These are phyloP conservation scores for Centropristis striata DNA, from an alignment of 2,113 vertebrate species.

Conservation along the genomic window DNA sequence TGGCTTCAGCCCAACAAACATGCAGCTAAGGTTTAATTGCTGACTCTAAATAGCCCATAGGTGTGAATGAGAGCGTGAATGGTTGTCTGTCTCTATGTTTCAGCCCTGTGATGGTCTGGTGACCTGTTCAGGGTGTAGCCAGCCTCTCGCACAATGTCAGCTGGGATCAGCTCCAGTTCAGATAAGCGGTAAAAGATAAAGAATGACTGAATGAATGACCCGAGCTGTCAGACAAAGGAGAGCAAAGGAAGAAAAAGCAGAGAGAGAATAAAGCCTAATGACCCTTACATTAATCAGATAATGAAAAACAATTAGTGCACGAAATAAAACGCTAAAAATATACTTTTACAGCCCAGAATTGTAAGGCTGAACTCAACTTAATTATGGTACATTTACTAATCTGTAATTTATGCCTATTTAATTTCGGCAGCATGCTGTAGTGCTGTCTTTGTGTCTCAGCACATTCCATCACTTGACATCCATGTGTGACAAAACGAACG, in stretches of 20 bases:
- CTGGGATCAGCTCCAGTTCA: no score
- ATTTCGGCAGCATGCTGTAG: background rate
- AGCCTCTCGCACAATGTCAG: no score
- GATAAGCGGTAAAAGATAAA: no score
- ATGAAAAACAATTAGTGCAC: background rate
- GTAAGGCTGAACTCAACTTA: background rate
- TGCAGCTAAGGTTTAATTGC: no score
- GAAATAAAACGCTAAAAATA: background rate
- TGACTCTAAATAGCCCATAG: no score
- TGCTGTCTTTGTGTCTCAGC: background rate
- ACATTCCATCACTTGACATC: background rate
- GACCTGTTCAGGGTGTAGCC: no score
- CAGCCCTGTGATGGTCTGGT: no score
- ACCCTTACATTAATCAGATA: background rate
- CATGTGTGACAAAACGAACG: conserved; percentile 1
- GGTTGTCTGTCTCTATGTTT: no score
- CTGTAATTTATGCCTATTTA: conserved; percentile 8
- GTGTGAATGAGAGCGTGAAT: no score
- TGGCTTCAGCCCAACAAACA: no score
- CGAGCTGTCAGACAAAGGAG: background rate
- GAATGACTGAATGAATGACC: background rate
- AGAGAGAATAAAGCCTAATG: background rate
- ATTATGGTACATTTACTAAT: background rate
- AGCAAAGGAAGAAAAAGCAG: conserved; percentile 2
- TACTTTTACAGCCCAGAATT: background rate